Base-by-base conservation (phyloP, 2,888 invertebrate species). In the Oasisia sp. region DNA sequence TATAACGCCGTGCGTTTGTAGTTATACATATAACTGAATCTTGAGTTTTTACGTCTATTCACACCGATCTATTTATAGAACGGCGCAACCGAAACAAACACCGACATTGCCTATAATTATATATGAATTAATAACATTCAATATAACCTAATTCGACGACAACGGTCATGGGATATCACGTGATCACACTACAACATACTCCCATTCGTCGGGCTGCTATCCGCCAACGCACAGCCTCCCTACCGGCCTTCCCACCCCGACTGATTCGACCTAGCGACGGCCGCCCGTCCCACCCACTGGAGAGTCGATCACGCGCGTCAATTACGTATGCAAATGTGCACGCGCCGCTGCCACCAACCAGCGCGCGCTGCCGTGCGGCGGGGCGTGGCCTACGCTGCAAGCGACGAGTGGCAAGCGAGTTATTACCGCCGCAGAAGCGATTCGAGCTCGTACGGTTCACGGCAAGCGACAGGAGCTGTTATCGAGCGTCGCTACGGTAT, bases 331-430 rank as follows among this genome's bases (percentile, higher is more conserved):
- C 5, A 74, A 74, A 74, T 74, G 74, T 27, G 74, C 74, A 74
- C 27, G 74, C 74, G 74, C 74, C 74, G n/a, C 74, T n/a, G 74
- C 74, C 74, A 27, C 74, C 74, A 74, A 74, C 27, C 19, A 74
- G 74, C 74, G 74, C 74, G 74, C 74, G 74, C 4, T 19, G 19
- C 74, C 74, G 74, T 74, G 74, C 50, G 74, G 74, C n/a, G 74
- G 74, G 74, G 74, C 74, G 74, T 74, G 74, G 74, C 74, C 27
- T n/a, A n/a, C 27, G 74, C 74, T 19, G 74, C 27, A 74, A 74
- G 74, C 74, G 74, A 74, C 74, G 74, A 74, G 74, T 74, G 74
- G 74, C 74, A n/a, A 74, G 74, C 74, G 74, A 74, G 74, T 74
- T 74, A 74, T 74, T 74, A 74, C 27, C 74, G 74, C 74, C 74